phyloP scores from a whole-genome alignment of 1,140 invertebrate genomes.

The Gryon sp. region DNA sequence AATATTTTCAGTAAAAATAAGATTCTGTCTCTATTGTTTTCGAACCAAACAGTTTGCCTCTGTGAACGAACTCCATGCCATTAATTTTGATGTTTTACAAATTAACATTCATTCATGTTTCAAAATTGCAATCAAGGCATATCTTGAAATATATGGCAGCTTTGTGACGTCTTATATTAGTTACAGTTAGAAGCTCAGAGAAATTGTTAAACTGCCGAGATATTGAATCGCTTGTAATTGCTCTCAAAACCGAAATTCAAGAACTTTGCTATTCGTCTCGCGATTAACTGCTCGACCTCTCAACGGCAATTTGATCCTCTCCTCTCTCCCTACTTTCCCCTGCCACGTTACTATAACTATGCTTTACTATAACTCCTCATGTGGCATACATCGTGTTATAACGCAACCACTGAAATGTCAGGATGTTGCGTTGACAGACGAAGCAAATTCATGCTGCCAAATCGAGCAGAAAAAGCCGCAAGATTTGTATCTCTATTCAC shows the following conservation, averaged over 20 bases:
- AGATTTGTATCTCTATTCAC: slow-evolving; percentile 5
- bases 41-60: slow-evolving; percentile 13
- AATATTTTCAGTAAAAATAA: slow-evolving; percentile 2
- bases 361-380: slow-evolving; percentile 49
- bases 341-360: too few species aligned
- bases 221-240: slow-evolving; percentile 63
- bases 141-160: slow-evolving; percentile 11
- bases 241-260: slow-evolving; percentile 55
- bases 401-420: slow-evolving; percentile 39
- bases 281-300: slow-evolving; percentile 57
- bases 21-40: slow-evolving; percentile 18
- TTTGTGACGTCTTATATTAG: slow-evolving; percentile 48
- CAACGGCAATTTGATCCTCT: slow-evolving; percentile 52
- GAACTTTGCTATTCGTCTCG: slow-evolving; percentile 61
- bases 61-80: slow-evolving; percentile 12
- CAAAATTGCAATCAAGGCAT: slow-evolving; percentile 34
- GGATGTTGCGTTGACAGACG: slow-evolving; percentile 11
- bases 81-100: slow-evolving; percentile 53
- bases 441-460: neutral
- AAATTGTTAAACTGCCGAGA: slow-evolving; percentile 57
- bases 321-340: neutral
- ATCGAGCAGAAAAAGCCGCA: slow-evolving; percentile 3
- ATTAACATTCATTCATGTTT: slow-evolving; percentile 50
- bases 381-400: slow-evolving; percentile 23
- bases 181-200: slow-evolving; percentile 51